Base-by-base conservation (phyloP, 2,797 vertebrate genomes). In the Sciaenops ocellatus region DNA sequence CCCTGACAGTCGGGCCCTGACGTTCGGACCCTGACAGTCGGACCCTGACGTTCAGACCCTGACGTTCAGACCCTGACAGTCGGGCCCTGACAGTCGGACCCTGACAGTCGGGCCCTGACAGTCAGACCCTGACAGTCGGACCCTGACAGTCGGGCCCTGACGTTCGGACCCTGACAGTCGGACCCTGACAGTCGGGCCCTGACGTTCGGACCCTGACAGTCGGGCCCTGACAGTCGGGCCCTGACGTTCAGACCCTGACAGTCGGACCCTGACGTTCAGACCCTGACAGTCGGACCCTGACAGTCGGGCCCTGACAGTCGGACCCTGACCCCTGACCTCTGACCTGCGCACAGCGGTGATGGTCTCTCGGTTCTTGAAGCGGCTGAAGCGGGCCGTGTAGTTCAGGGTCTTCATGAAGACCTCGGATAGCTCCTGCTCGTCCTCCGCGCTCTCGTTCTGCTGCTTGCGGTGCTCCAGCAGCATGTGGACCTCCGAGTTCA, bases 381-480 rank as follows among this genome's bases (percentile, higher is more conserved):
- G 96, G 91, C 98, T 99, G 94, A 99, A 99, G 0, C 97, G 96
- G 0, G 96, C 96, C 0, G 97, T 99, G 90, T 99, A 99, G 93
- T 98, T 99, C 13, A 99, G 77, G 0, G 97, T 99, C 88, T 99
- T 99, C 97, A 99, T 99, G 94, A 99, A 99, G 44, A 99, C 97
- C 60, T 98, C 97, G 0, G 97, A 98, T 11, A 99, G 96, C 60
- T 99, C 98, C 94, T 99, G 98, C 63, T 99, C 98, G 4, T 99
- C 98, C 90, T 99, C 98, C 0, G 97, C 97, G 7, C 98, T 99
- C 91, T 99, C 98, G 20, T 99, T 96, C 95, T 99, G 98, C 73
- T 99, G 98, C 84, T 99, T 99, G 3, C 97, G 92, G 75, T 99
- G 98, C 71, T 99, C 98, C 44, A 99, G 94, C 79, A 99, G 88